Percentiles rank a stretch among this genome's conserved stretches.
These are phyloP conservation scores for Camponotus pennsylvanicus DNA, from an alignment of 1,140 invertebrate species.

Conservation along the genomic window DNA sequence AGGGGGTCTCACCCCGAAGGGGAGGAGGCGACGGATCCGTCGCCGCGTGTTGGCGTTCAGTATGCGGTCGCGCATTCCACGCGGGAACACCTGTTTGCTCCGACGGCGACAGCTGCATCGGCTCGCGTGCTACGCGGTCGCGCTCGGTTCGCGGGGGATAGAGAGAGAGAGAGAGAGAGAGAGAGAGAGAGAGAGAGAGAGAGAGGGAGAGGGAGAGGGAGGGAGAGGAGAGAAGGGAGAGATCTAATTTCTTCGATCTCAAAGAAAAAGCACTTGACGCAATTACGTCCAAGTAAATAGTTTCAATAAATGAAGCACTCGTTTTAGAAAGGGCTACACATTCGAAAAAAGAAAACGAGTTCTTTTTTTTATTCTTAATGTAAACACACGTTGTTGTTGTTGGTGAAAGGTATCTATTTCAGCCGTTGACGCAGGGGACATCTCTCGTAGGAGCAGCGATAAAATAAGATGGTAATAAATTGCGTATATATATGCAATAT, in stretches of 20 bases:
- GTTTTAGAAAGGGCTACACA: slow-evolving; percentile 15
- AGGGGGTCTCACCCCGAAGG: slow-evolving; percentile 11
- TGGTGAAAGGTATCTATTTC: not conserved
- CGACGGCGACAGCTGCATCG: slow-evolving; percentile 42
- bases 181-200: not conserved
- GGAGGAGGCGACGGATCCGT: slow-evolving; percentile 20
- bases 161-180: slow-evolving; percentile 2
- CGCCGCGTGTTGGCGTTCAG: slow-evolving; percentile 68
- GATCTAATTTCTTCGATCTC: not conserved
- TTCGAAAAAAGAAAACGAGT: not conserved
- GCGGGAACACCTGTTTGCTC: slow-evolving; percentile 78
- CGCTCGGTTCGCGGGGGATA: slow-evolving; percentile 29
- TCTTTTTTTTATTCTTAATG: not conserved
- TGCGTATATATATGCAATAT: not conserved
- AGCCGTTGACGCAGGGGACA: not conserved
- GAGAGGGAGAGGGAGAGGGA: too few species aligned
- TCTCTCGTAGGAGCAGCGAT: not conserved
- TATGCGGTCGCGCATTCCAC: slow-evolving; percentile 77
- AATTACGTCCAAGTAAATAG: slow-evolving; percentile 42
- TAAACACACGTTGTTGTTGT: not conserved
- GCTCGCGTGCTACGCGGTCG: slow-evolving; percentile 38
- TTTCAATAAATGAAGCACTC: not conserved
- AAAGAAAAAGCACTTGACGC: slow-evolving; percentile 31
- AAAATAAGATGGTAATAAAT: slow-evolving; percentile 9
- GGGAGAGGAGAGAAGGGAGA: not conserved